phyloP scores from a whole-genome alignment of 2,113 vertebrate species.

The Oryzias javanicus region DNA sequence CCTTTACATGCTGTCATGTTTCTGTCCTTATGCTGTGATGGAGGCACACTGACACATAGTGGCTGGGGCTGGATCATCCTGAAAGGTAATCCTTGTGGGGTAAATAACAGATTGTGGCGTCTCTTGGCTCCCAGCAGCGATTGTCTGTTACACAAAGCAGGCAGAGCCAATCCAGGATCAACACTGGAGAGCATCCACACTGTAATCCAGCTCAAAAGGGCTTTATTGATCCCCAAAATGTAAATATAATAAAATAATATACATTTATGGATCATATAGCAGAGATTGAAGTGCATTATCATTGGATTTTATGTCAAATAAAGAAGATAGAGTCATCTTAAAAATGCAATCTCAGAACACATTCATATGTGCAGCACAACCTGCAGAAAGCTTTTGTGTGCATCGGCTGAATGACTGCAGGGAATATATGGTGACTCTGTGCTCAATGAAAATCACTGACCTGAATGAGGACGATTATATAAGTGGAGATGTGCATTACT shows the following conservation, averaged over 20 bases:
- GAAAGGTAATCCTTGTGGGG: conserved; percentile 39
- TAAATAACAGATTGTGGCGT: conserved; percentile 44
- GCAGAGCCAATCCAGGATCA: background rate
- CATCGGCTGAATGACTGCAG: conserved; percentile 42
- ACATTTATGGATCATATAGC: no score
- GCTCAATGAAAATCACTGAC: conserved; percentile 72
- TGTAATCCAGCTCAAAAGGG: background rate
- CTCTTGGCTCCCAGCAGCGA: conserved; percentile 21
- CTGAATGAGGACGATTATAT: conserved; percentile 71
- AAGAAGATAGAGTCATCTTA: no score
- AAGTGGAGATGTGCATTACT: conserved; percentile 68
- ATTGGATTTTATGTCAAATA: no score
- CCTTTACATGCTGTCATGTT: background rate
- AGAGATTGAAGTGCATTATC: no score
- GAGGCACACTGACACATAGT: conserved; percentile 26
- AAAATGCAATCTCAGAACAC: no score
- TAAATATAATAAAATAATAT: no score
- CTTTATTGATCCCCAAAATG: no score
- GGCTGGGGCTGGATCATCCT: conserved; percentile 19
- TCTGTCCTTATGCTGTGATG: conserved; percentile 8
- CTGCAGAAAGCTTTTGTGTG: conserved; percentile 23
- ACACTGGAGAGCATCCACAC: background rate
- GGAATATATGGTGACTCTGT: conserved; percentile 30
- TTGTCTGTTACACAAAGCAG: conserved; percentile 2
- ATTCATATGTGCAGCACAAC: conserved; percentile 9